Base-by-base conservation (phyloP, 2,113 vertebrate species). In the Murina feae region DNA sequence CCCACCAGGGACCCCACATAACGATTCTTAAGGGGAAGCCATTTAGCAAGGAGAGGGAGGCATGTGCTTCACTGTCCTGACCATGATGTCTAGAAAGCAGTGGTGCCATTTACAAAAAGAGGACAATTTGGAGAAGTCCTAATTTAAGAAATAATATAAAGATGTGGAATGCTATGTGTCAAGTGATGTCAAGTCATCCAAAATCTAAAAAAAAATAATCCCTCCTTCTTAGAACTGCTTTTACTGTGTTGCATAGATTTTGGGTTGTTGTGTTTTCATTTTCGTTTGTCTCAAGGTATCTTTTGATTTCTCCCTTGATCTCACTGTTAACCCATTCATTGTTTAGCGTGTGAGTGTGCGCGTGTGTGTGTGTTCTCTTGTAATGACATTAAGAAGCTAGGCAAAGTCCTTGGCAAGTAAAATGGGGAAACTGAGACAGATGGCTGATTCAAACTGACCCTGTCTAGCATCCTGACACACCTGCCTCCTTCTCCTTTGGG, bases 1-100 rank as follows among this genome's bases (percentile, higher is more conserved):
- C 20, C 60, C 1, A 6, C 37, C 42, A 20, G 21, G 7, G 55
- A 14, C 6, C 58, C 11, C 30, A 6, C 4, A 7, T 0, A 42
- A 16, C 6, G 16, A 53, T 12, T 58, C 44, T 49, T 42, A 53
- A n/a, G 11, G 9, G 11, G 42, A 68, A 89, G 16, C 28, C 9
- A 1, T 89, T 66, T 60, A 21, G 2, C 17, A 35, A 39, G 16
- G 3, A 83, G 51, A 68, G 21, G 14, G n/a, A n/a, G 49, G 3
- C 23, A 37, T 1, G 1, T 20, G 13, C 9, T 71, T 49, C 11
- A 1, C 35, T 35, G 0, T 47, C 13, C 20, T 63, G n/a, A 32
- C 21, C 39, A 1, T 76, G 32, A 1, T 81, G 32, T 32, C 11
- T 47, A 58, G 13, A 30, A 74, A 53, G 5, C 1, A n/a, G 13